Evolutionary conservation across 1,140 invertebrate genomes (phyloP).

Genomic region (Meloidogyne hapla): DNA sequence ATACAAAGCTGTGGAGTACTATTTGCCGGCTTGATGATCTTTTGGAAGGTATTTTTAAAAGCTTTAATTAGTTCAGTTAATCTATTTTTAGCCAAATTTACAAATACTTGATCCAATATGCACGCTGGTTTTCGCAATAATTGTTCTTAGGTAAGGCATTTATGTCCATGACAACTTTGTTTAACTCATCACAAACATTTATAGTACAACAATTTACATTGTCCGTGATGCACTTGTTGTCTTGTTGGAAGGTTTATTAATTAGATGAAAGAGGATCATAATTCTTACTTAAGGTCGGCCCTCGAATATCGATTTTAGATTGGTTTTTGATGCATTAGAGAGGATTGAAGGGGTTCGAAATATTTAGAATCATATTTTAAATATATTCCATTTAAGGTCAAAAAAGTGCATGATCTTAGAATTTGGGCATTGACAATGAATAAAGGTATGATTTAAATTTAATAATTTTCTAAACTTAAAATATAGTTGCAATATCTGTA

Average conservation of each 20-base stretch:
- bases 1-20: constrained; percentile 93
- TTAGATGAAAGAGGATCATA: neutral
- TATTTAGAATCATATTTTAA: neutral
- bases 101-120: constrained; percentile 94
- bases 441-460: constrained; percentile 68
- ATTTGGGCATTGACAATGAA: constrained; percentile 94
- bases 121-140: constrained; percentile 92
- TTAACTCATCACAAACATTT: neutral
- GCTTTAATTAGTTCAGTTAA: neutral
- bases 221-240: constrained; percentile 40
- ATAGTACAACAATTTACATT: constrained; percentile 41
- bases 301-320: constrained; percentile 40
- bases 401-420: constrained; percentile 85
- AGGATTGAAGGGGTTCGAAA: constrained; percentile 77
- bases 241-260: constrained; percentile 31
- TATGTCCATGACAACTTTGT: no score
- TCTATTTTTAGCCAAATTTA: constrained; percentile 54
- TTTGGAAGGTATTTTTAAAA: constrained; percentile 29
- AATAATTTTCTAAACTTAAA: neutral
- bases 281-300: constrained; percentile 34
- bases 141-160: constrained; percentile 72
- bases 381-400: constrained; percentile 13
- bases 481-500: constrained; percentile 51
- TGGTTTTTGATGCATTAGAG: constrained; percentile 38
- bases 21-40: constrained; percentile 81